phyloP scores from a whole-genome alignment of 2,113 vertebrate species.

The Girardinichthys multiradiatus region DNA sequence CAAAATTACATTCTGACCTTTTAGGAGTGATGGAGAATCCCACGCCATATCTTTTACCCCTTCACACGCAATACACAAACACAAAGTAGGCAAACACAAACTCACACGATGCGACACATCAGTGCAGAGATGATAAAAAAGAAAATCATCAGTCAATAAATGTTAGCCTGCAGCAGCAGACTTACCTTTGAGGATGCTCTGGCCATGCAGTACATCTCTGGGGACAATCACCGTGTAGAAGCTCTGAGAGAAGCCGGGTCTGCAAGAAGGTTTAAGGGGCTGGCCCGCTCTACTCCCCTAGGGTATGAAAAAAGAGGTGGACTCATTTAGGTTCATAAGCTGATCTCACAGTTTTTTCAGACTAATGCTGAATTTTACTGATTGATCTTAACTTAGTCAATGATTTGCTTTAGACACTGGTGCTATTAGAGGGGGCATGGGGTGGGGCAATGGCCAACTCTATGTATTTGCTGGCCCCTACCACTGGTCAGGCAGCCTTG shows the following conservation, averaged over 20 bases:
- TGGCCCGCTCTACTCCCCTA: slow-evolving; percentile 78
- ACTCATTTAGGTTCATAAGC: slow-evolving; percentile 59
- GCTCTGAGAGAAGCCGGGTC: slow-evolving; percentile 83
- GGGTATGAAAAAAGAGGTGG: slow-evolving; percentile 59
- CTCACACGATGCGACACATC: slow-evolving; percentile 24
- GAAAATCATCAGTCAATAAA: slow-evolving; percentile 43
- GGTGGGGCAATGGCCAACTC: background rate
- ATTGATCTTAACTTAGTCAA: slow-evolving; percentile 18
- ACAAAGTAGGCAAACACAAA: slow-evolving; percentile 20
- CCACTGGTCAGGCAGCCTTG: background rate
- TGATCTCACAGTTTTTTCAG: slow-evolving; percentile 50
- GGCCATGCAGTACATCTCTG: slow-evolving; percentile 77
- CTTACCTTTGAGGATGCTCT: slow-evolving; percentile 83
- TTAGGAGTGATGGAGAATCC: slow-evolving; percentile 35
- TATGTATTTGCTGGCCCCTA: background rate
- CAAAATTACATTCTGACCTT: slow-evolving; percentile 35
- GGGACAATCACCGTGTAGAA: slow-evolving; percentile 84
- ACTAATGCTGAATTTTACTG: slow-evolving; percentile 34
- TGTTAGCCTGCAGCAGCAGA: slow-evolving; percentile 44
- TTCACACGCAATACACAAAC: slow-evolving; percentile 20
- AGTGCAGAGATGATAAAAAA: slow-evolving; percentile 12
- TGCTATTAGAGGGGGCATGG: no score
- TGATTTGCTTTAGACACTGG: slow-evolving; percentile 12
- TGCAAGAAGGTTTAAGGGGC: slow-evolving; percentile 70
- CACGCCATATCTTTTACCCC: slow-evolving; percentile 11